Conservation (phyloP, 2,797 vertebrate species). For the Netta rufina region DNA sequence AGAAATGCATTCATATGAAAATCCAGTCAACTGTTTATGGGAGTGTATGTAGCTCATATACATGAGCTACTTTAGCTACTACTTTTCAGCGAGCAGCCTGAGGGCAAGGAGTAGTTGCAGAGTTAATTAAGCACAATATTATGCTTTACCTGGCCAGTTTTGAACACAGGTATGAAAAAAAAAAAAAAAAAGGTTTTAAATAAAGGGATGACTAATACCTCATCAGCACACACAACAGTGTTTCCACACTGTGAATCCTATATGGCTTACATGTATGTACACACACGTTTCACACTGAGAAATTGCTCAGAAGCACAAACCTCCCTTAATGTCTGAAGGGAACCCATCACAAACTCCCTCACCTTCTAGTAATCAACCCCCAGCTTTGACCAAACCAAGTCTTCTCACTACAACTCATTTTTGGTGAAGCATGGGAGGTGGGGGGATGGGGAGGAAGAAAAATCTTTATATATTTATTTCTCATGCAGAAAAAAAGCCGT, state of each 20-base stretch:
- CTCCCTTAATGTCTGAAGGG: background rate
- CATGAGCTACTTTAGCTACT: background rate
- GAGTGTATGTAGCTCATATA: background rate
- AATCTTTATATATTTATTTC: background rate
- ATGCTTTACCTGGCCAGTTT: background rate
- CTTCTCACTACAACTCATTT: background rate
- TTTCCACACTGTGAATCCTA: background rate
- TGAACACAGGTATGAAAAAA: background rate
- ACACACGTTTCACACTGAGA: background rate
- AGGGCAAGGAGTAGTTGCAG: background rate
- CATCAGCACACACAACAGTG: background rate
- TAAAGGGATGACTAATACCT: background rate
- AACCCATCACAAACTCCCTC: background rate
- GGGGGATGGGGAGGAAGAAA: background rate
- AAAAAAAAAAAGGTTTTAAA: background rate
- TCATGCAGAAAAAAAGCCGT: background rate
- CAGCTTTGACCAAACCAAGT: background rate
- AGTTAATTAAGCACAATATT: background rate
- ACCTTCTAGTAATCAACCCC: background rate
- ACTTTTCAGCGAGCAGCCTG: background rate
- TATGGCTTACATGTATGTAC: background rate
- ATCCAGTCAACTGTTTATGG: background rate
- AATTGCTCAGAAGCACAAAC: background rate
- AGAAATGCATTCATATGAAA: background rate
- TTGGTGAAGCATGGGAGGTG: background rate